Base-by-base conservation (phyloP, 1,140 invertebrate genomes). In the Trichoplusia ni region DNA sequence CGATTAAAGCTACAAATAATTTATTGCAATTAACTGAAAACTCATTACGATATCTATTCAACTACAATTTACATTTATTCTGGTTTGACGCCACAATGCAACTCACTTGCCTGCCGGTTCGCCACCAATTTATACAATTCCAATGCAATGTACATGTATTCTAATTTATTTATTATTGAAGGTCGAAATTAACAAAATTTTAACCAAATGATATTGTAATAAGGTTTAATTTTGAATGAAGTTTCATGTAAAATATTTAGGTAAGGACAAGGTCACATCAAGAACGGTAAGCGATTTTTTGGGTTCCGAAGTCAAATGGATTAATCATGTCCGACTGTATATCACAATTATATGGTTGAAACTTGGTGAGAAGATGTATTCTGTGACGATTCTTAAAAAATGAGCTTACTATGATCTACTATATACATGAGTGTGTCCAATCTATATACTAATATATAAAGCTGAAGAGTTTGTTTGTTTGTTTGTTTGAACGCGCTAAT, bases 121-220 rank as follows among this genome's bases (percentile, higher is more conserved):
- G 29, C 29, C 9, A 35, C 35, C 35, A 18, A 21, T 18, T 51
- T 33, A 33, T 4, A 51, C 19, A 35, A 33, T 51, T 33, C 14
- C 47, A 51, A 51, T 51, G n/a, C n/a, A 51, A 51, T 35, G n/a
- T 16, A 11, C 47, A 5, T 51, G 35, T 51, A 33, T 51, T 11
- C 27, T 21, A 16, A 29, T 4, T n/a, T n/a, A n/a, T n/a, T n/a
- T n/a, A n/a, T n/a, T n/a, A n/a, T n/a, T n/a, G n/a, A n/a, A n/a
- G n/a, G n/a, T n/a, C n/a, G n/a, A n/a, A n/a, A n/a, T n/a, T 14
- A 1, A 3, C 44, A 8, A 47, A 29, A 16, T 47, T 31, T 6
- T 7, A 16, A 16, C n/a, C n/a, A 29, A 47, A 16, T 1, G 5
- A 3, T 13, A 18, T 14, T 16, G 13, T 1, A 7, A 27, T 47